phyloP scores from a whole-genome alignment of 2,113 vertebrate genomes.

The Setophaga coronata region DNA sequence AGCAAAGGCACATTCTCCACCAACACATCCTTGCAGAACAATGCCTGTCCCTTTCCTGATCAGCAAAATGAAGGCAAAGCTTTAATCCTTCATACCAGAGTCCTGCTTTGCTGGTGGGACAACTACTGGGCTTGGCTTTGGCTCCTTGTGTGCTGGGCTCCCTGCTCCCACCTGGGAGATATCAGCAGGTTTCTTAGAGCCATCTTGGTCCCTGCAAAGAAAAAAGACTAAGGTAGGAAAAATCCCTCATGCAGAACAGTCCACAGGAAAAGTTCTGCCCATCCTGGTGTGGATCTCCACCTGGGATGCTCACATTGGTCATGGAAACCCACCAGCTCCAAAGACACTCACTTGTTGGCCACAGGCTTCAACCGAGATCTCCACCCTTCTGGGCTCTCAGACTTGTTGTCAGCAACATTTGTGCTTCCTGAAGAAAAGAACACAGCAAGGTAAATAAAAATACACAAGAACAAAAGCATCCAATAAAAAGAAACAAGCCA shows the following conservation, averaged over 20 bases:
- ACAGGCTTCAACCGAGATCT: constrained; percentile 75
- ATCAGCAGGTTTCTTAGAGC: constrained; percentile 1
- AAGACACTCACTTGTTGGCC: constrained; percentile 76
- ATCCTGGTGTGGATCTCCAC: neutral
- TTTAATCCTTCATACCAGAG: constrained; percentile 32
- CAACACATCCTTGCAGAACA: neutral
- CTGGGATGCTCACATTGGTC: neutral
- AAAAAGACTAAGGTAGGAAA: constrained; percentile 4
- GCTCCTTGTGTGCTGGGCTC: constrained; percentile 22
- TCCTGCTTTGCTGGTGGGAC: constrained; percentile 9
- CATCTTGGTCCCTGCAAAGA: constrained; percentile 37
- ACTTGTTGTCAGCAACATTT: neutral
- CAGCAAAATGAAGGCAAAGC: neutral
- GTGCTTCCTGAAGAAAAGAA: neutral
- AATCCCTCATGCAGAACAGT: neutral
- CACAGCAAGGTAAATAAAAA: neutral
- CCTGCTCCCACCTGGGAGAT: neutral
- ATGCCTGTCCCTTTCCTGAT: neutral
- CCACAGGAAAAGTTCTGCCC: neutral
- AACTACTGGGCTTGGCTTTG: neutral
- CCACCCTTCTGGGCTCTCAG: constrained; percentile 76
- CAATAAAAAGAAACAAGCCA: neutral
- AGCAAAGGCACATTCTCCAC: neutral
- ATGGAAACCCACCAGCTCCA: neutral
- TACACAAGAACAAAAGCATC: neutral